A percentile compares a stretch with the other conserved stretches of the same genome.
phyloP scores from a whole-genome alignment of 2,113 vertebrate species.

The Petromus typicus region DNA sequence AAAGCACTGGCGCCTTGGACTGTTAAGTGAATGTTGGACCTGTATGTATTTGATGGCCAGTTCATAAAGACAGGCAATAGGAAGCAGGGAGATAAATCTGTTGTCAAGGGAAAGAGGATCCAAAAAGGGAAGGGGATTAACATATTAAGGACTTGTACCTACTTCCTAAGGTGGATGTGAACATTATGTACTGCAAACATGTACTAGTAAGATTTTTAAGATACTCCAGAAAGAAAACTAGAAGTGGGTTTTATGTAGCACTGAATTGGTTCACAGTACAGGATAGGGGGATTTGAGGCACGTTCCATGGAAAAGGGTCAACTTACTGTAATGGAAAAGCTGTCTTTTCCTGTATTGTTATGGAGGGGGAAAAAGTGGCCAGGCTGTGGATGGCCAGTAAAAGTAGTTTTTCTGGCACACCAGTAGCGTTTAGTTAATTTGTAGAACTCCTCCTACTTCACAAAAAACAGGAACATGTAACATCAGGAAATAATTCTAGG shows the following conservation, averaged over 20 bases:
- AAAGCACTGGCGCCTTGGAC: not conserved
- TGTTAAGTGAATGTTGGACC: not conserved
- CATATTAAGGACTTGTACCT: not conserved
- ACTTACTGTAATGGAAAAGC: not conserved
- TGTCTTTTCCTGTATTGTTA: not conserved
- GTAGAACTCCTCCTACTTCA: not conserved
- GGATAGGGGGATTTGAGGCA: not conserved
- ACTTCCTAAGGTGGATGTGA: not conserved
- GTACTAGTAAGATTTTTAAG: not conserved
- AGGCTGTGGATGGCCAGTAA: not conserved
- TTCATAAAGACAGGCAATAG: not conserved
- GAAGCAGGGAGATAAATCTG: not conserved
- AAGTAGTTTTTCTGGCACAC: not conserved
- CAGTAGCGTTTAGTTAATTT: constrained; percentile 20
- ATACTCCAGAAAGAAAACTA: not conserved
- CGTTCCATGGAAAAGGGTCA: not conserved
- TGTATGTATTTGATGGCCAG: not conserved
- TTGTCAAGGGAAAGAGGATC: not conserved
- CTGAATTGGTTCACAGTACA: not conserved
- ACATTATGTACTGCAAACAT: not conserved
- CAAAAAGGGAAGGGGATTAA: not conserved
- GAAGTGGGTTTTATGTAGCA: not conserved
- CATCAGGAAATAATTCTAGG: not conserved
- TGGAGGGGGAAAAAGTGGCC: not conserved
- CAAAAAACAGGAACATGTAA: not conserved